These are phyloP conservation scores for Syrrhaptes paradoxus DNA, from an alignment of 2,113 vertebrate species.

Conservation along the genomic window DNA sequence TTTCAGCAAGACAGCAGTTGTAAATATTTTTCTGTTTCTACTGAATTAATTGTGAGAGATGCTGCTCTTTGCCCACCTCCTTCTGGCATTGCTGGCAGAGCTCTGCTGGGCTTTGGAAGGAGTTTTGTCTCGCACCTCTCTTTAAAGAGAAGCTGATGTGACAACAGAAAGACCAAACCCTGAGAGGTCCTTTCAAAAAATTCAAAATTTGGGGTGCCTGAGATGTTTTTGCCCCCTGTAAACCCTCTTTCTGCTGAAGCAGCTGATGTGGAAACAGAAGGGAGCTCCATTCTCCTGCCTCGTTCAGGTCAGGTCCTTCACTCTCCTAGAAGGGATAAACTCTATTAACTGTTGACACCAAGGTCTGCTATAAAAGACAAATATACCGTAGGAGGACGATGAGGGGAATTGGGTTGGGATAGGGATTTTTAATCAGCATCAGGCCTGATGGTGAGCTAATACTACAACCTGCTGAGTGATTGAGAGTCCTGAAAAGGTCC, in stretches of 20 bases:
- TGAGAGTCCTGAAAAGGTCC: neutral
- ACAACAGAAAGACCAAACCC: neutral
- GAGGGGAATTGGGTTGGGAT: neutral
- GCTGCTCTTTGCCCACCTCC: neutral
- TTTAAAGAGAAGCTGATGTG: neutral
- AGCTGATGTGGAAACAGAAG: neutral
- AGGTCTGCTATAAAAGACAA: neutral
- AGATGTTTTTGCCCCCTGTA: neutral
- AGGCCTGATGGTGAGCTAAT: neutral
- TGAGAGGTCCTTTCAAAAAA: neutral
- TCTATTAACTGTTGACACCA: slow-evolving; percentile 4
- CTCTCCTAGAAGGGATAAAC: neutral
- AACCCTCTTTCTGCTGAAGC: neutral
- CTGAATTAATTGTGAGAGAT: neutral
- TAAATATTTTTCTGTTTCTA: neutral
- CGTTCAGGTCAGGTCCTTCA: neutral
- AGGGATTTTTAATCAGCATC: slow-evolving; percentile 46
- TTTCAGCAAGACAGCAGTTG: neutral
- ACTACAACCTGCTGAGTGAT: neutral
- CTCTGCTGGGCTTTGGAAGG: neutral
- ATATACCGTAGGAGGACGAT: neutral
- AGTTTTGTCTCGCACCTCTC: neutral
- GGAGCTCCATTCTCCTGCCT: neutral
- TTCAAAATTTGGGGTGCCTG: neutral
- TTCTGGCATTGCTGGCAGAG: neutral